phyloP scores from a whole-genome alignment of 2,888 invertebrate genomes.

The Pachliopta kotzebuea region DNA sequence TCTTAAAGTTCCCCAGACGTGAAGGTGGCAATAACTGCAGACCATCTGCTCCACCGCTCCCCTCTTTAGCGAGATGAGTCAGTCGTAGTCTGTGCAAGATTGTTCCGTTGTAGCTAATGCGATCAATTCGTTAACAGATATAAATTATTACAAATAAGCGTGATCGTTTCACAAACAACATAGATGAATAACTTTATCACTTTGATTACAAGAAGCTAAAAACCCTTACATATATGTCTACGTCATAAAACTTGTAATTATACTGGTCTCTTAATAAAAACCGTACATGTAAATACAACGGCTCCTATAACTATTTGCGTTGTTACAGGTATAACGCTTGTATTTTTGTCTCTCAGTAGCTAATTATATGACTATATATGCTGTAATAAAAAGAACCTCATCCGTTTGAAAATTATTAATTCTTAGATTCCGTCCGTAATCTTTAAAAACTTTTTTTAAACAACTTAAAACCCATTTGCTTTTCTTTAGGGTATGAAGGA shows the following conservation, averaged over 20 bases:
- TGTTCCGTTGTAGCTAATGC: constrained; percentile 32
- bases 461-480: no score
- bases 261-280: no score
- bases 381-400: not conserved
- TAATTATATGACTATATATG: not conserved
- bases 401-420: not conserved
- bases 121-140: constrained; percentile 31
- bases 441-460: no score
- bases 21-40: constrained; percentile 65
- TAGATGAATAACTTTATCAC: not conserved
- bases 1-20: constrained; percentile 48
- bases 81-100: constrained; percentile 33
- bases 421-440: not conserved
- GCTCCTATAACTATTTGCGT: no score
- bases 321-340: no score
- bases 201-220: no score
- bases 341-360: no score
- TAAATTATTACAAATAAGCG: not conserved
- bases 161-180: not conserved
- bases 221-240: no score
- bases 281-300: no score
- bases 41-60: constrained; percentile 70
- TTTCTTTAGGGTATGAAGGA: no score
- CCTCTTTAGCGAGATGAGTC: constrained; percentile 42
- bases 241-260: no score